Base-by-base conservation (phyloP, 2,888 invertebrate genomes). In the Drosophila lutescens region DNA sequence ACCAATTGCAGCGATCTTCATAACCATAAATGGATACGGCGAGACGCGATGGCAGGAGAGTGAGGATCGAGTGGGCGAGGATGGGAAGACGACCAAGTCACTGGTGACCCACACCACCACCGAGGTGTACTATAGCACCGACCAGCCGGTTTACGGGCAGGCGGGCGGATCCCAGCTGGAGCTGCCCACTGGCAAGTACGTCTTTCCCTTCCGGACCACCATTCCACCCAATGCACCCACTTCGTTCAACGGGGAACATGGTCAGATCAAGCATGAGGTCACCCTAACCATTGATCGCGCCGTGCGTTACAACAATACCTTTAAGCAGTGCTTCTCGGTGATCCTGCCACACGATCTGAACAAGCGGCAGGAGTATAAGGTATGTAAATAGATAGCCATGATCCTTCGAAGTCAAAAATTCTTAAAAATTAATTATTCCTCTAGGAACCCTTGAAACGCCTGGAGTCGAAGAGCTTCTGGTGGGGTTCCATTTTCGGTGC, bases 241-340 rank as follows among this genome's bases (percentile, higher is more conserved):
- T 0, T 96, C 96, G 0, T 97, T 96, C 89, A 95, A 95, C 88
- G 95, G 96, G 5, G 93, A 94, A 81, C 93, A 93, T 92, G 96
- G 97, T 0, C 94, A 95, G 89, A 94, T 98, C 20, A 94, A 96
- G 36, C 98, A 97, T 88, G 95, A 95, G 13, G 94, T 96, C 9
- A 95, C 95, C 89, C 95, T 96, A 12, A 95, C 94, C 1, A 93
- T 98, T 26, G 97, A 97, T 91, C 93, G 96, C 10, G 96, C 97
- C 4, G 96, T 96, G 95, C 96, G 96, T 80, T 96, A 96, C 91
- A 97, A 97, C 91, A 95, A 96, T 80, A 95, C 95, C 70, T 95
- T 95, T n/a, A 96, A 96, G 91, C 94, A 94, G 89, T 94, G 95
- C 5, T 97, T 97, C 86, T 96, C 96, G 36, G 95, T 98, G 10